phyloP scores from a whole-genome alignment of 2,113 vertebrate genomes.

The Sarotherodon lohbergeri region DNA sequence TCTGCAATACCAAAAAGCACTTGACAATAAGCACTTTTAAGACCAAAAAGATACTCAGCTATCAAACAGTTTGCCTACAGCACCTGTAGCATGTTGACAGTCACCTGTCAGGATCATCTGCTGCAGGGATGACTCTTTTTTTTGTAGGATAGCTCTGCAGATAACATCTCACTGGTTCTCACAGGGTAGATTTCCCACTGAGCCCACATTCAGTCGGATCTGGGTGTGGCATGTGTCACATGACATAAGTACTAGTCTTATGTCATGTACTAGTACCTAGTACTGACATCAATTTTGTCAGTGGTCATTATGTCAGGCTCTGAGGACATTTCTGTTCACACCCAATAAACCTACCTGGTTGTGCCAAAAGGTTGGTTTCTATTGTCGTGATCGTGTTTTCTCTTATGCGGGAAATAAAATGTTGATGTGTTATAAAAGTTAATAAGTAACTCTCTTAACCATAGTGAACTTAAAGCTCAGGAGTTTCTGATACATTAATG shows the following conservation, averaged over 20 bases:
- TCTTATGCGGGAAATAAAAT: not conserved
- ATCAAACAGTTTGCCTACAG: not conserved
- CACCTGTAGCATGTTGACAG: not conserved
- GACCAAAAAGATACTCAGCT: not conserved
- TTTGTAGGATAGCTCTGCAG: not conserved
- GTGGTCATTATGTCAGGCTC: not conserved
- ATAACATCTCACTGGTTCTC: not conserved
- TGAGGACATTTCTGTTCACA: not conserved
- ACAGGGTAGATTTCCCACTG: not conserved
- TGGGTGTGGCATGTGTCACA: not conserved
- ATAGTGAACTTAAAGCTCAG: not conserved
- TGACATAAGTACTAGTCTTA: not conserved
- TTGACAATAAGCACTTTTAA: not conserved
- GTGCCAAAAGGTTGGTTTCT: not conserved
- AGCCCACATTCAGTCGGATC: not conserved
- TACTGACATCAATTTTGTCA: not conserved
- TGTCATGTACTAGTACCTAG: not conserved
- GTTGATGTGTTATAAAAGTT: not conserved
- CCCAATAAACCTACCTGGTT: not conserved
- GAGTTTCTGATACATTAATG: not conserved
- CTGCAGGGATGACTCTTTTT: not conserved
- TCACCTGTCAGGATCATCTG: not conserved
- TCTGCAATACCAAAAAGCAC: not conserved
- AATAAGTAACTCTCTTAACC: not conserved
- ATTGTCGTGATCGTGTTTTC: not conserved